Evolutionary conservation across 2,797 vertebrate genomes (phyloP).

Genomic region (Chrosomus eos): DNA sequence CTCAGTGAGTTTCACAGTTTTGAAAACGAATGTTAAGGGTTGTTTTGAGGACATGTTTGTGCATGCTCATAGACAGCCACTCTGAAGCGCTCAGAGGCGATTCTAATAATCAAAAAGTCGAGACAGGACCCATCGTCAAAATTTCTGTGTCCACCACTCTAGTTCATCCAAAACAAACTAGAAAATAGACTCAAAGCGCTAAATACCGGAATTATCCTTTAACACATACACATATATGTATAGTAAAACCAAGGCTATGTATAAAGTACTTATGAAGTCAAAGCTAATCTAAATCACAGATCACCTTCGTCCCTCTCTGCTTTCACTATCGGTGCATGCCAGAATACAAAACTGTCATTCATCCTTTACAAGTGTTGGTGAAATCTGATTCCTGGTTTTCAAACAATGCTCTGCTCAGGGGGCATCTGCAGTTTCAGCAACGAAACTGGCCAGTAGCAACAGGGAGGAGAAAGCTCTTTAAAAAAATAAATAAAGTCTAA

Average conservation of each 20-base stretch:
- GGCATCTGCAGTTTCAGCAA: constrained; percentile 44
- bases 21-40: no score
- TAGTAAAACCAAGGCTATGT: background rate
- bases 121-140: no score
- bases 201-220: no score
- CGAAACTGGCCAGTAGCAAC: constrained; percentile 44
- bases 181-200: no score
- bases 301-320: background rate
- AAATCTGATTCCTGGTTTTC: constrained; percentile 54
- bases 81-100: no score
- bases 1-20: no score
- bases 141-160: no score
- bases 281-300: background rate
- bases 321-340: background rate
- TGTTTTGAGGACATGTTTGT: no score
- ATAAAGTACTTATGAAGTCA: background rate
- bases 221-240: no score
- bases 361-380: constrained; percentile 45
- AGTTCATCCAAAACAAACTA: no score
- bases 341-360: constrained; percentile 40
- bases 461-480: constrained; percentile 22
- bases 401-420: constrained; percentile 49
- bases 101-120: no score
- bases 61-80: no score
- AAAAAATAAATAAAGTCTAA: background rate